Conservation (phyloP, 2,888 invertebrate genomes). For the Orthonychiurus folsomi region DNA sequence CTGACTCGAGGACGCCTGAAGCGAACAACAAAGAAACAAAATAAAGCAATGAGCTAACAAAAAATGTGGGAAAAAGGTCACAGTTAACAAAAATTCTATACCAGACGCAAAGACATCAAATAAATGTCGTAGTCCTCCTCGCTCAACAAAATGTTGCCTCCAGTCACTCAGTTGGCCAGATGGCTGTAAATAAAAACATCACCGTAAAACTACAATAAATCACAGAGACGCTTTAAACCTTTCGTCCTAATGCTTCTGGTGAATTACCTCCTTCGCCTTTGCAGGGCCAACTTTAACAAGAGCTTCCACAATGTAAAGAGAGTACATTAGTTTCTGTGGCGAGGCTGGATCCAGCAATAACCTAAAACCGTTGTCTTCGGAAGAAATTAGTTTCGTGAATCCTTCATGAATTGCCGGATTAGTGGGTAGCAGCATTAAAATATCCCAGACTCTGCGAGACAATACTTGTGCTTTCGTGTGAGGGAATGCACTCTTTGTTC, state of each 20-base stretch:
- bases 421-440: slow-evolving; percentile 80
- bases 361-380: slow-evolving; percentile 51
- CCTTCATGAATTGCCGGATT: slow-evolving; percentile 75
- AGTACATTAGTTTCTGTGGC: slow-evolving; percentile 91
- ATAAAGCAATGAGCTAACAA: neutral
- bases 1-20: slow-evolving; percentile 59
- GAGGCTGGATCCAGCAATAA: slow-evolving; percentile 76
- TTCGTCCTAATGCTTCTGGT: slow-evolving; percentile 7
- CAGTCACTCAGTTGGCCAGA: slow-evolving; percentile 51
- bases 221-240: too few species aligned
- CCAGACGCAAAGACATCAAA: slow-evolving; percentile 89
- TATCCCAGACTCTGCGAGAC: slow-evolving; percentile 89
- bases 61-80: too few species aligned
- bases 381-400: slow-evolving; percentile 54
- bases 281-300: slow-evolving; percentile 43
- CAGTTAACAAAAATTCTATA: too few species aligned
- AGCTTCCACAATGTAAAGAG: slow-evolving; percentile 79
- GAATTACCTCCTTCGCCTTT: slow-evolving; percentile 20
- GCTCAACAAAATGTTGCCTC: slow-evolving; percentile 72
- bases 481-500: slow-evolving; percentile 55
- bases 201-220: neutral
- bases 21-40: slow-evolving; percentile 30
- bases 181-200: too few species aligned
- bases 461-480: slow-evolving; percentile 81
- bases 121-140: slow-evolving; percentile 76